Base-by-base conservation (phyloP, 2,888 invertebrate species). In the Deilephila porcellus region DNA sequence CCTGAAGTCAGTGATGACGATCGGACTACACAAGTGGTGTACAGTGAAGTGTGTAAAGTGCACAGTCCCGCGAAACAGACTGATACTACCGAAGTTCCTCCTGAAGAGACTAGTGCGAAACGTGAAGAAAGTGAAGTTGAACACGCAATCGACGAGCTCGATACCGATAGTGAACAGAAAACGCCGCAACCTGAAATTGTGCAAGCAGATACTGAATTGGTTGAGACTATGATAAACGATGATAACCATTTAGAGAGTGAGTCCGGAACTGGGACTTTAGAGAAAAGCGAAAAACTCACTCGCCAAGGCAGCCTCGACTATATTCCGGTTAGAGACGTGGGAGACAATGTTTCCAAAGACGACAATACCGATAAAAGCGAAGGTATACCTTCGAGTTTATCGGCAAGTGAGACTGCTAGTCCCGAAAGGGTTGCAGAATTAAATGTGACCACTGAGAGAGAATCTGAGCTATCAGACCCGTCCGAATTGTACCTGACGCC, bases 401-500 rank as follows among this genome's bases (percentile, higher is more conserved):
- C 95, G 0, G 92, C 86, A 2, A 95, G 95, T 74, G 94, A 94
- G 80, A 93, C 94, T 1, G 92, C 94, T 1, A 95, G 94, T 78
- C 94, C 95, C 0, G 93, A 94, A 78, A 88, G 93, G 78, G 86
- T 91, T 11, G 91, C 93, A 3, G 92, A 92, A 78, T 86, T 90
- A 37, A 90, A 91, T 78, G 81, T 92, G 17, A 81, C 83, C 32
- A 82, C 93, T 29, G 95, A 96, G 82, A 94, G 95, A 78, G 96
- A 96, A 88, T 93, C 96, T 60, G 95, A 96, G 76, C 95, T 96
- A 71, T 97, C 96, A 78, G 97, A 97, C 86, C 95, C 96, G 77
- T 96, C 96, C 70, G 97, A 97, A 83, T 93, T 96, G 75, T 97
- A 97, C 83, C 89, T 96, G 76, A 97, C 97, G 71, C 96, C 97